Evolutionary conservation across 2,888 invertebrate species (phyloP), one percentile per base, ranked within the genome.

Genomic region (Stenichneumon culpator): DNA sequence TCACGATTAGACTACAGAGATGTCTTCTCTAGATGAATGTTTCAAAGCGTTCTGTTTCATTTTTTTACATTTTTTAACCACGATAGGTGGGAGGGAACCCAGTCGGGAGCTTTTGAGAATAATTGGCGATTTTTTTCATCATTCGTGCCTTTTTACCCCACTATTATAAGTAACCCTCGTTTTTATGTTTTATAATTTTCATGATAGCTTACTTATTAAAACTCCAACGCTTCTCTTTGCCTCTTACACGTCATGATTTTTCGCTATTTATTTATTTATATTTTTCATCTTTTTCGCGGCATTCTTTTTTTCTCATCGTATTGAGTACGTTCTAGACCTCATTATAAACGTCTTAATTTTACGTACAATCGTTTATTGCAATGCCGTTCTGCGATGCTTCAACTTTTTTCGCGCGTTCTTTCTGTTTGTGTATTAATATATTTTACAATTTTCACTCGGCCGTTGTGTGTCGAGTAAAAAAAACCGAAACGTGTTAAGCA

Each of bases 71-170:
- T 39, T 39, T 39, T 75, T 82, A 72, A 79, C 57, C 73, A 85
- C 72, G 82, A 83, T 85, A 83, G 32, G 73, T 39, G 39, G 11
- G 11, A 39, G 60, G 82, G 83, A 83, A 82, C 85, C 79, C 79
- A 77, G 83, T 85, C 79, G 84, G 78, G 82, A 85, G 60, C 47
- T 19, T 82, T 47, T 63, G 63, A 82, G 36, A 36, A 44, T 36
- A 52, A 75, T 60, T 79, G 39, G 22, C 77, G 39, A 73, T 50
- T 57, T 60, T 32, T 39, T 39, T 39, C 7, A 9, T 11, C 25
- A 28, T 47, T 57, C 65, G 28, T 73, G 5, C n/a, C 44, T 39
- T 52, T 39, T 70, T 60, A 36, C 57, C 44, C 52, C 65, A 14
- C 22, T 47, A 32, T 78, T 47, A 32, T 69, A 14, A 78, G 44